Conservation (phyloP, 64 coral and sea anemone species). For the Acropora tenuis region DNA sequence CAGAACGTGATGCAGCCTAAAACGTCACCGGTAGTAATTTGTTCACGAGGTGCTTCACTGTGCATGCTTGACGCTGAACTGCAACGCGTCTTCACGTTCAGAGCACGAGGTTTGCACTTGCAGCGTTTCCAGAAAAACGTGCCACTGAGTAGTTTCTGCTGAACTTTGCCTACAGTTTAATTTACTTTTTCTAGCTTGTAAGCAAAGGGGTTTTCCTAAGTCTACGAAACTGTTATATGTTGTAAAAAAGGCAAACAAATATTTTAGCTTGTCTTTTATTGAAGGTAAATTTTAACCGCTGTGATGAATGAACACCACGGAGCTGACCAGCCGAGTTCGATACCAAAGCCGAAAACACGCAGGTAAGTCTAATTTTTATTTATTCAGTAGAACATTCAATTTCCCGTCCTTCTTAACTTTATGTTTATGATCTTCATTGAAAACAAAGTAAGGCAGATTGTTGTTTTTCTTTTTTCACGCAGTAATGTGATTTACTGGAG, state of each 20-base stretch:
- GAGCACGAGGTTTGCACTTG: background rate
- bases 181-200: slow-evolving; percentile 12
- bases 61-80: too few relatives aligned
- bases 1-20: background rate
- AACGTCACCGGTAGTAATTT: slow-evolving; percentile 13
- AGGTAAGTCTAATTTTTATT: slow-evolving; percentile 11
- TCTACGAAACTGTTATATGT: background rate
- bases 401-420: slow-evolving; percentile 16
- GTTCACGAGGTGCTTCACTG: background rate
- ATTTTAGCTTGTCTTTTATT: slow-evolving; percentile 7
- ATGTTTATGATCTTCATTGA: slow-evolving; percentile 21
- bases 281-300: background rate
- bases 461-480: background rate
- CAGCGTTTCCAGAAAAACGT: slow-evolving; percentile 23
- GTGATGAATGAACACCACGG: slow-evolving; percentile 18
- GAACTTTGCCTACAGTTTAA: slow-evolving; percentile 1
- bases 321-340: slow-evolving; percentile 38
- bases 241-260: slow-evolving; percentile 17
- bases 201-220: slow-evolving; percentile 18
- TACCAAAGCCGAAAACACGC: background rate
- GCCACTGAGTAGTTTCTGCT: slow-evolving; percentile 23
- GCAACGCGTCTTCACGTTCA: background rate
- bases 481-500: slow-evolving; percentile 35
- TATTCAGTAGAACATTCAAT: slow-evolving; percentile 12
- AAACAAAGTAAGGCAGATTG: slow-evolving; percentile 5